phyloP scores from a whole-genome alignment of 2,888 invertebrate species.

The Yponomeuta cagnagella region DNA sequence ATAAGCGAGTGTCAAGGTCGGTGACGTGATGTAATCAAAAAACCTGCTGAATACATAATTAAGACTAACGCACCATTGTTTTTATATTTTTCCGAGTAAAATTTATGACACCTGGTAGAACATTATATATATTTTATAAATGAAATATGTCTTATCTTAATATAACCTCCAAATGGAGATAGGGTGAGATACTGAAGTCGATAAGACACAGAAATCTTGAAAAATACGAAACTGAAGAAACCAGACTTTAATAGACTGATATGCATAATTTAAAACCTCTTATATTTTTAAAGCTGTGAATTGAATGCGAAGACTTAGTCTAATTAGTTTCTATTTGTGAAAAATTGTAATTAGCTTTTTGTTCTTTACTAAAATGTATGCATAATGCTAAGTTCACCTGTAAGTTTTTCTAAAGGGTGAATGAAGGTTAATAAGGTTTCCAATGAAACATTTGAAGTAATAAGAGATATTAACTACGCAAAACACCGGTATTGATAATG shows the following conservation, averaged over 20 bases:
- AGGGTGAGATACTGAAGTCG: neutral
- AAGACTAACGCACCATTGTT: neutral
- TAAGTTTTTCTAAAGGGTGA: no score
- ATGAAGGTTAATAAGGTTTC: no score
- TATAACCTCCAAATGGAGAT: neutral
- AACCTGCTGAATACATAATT: neutral
- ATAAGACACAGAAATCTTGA: neutral
- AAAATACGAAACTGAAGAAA: neutral
- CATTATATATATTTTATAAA: neutral
- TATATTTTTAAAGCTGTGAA: no score
- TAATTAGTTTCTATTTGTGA: no score
- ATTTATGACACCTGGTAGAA: neutral
- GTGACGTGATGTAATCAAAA: neutral
- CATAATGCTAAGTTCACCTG: no score
- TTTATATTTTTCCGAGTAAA: neutral
- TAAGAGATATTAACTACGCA: no score
- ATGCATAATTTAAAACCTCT: no score
- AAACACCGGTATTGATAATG: no score
- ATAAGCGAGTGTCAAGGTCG: neutral
- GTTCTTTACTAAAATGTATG: no score
- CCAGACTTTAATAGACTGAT: neutral
- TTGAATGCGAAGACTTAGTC: no score
- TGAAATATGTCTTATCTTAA: neutral
- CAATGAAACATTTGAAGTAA: no score
- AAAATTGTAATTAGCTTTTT: no score